Conservation (phyloP, 92 coral and sea anemone species). For the Metridium senile region DNA sequence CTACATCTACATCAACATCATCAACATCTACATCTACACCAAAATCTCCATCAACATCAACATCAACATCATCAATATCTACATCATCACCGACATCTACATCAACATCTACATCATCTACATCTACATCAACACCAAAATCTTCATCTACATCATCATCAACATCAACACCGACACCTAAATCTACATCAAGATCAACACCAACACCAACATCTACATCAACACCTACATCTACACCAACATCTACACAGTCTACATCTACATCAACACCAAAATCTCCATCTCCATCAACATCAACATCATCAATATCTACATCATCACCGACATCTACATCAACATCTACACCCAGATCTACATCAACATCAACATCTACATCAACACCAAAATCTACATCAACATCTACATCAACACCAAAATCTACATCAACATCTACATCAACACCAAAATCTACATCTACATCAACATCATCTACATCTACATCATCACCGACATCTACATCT, state of each 20-base stretch:
- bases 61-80: slow-evolving; percentile 13
- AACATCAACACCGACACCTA: slow-evolving; percentile 1
- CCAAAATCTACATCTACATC: not conserved
- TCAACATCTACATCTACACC: not conserved
- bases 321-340: slow-evolving; percentile 6
- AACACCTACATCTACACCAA: slow-evolving; percentile 3
- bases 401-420: not conserved
- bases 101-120: slow-evolving; percentile 11
- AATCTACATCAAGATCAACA: slow-evolving; percentile 7
- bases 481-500: slow-evolving; percentile 6
- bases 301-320: slow-evolving; percentile 5
- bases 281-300: slow-evolving; percentile 1
- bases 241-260: slow-evolving; percentile 1
- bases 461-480: slow-evolving; percentile 6
- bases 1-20: not conserved
- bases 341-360: slow-evolving; percentile 6
- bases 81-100: slow-evolving; percentile 9
- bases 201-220: not conserved
- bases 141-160: slow-evolving; percentile 8
- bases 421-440: slow-evolving; percentile 1
- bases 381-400: slow-evolving; percentile 11
- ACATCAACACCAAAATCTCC: slow-evolving; percentile 1
- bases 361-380: slow-evolving; percentile 16
- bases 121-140: slow-evolving; percentile 16
- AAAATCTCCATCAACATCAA: not conserved